Evolutionary conservation across 2,113 vertebrate species (phyloP), one percentile per base, ranked within the genome.

Genomic region (Sigmodon hispidus): DNA sequence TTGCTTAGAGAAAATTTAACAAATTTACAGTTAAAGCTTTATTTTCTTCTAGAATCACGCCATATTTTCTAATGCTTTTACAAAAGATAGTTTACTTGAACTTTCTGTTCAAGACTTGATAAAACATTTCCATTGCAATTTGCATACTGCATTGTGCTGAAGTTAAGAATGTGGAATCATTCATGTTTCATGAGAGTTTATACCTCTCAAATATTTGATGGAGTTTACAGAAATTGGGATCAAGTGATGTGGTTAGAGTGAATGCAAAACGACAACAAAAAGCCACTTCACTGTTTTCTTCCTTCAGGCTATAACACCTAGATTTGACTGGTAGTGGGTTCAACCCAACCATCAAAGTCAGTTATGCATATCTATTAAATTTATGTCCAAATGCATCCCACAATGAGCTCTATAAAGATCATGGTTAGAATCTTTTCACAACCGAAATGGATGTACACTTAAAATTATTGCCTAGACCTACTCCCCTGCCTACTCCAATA

Each of bases 241-340:
- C 17, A 87, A 26, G 31, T 31, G 8, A 65, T 45, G 1, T 80
- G 3, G 22, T 5, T 7, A 69, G 50, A 90, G 1, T 26, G 65
- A 40, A 57, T 43, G 34, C 65, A 22, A 1, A 43, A 75, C 7
- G n/a, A 48, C n/a, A 79, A 55, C 69, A 17, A 70, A 13, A 84
- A 69, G 19, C 5, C n/a, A 31, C 19, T 50, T 61, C 29, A 45
- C 2, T 61, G 45, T 5, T 29, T 75, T 12, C 7, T 63, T 63
- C 8, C 48, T 19, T n/a, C 19, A 1, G 9, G 8, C 36, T 22
- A 1, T 10, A 9, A 2, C 1, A n/a, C 2, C 12, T 1, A 16
- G 15, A 0, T 55, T 24, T 76, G 17, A 15, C 1, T 45, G 1
- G 10, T 0, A 76, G 2, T 17, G 72, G 36, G 1, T 11, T 50